A percentile compares a stretch with the other conserved stretches of the same genome.
phyloP scores from a whole-genome alignment of 2,888 invertebrate genomes.

The Drosophila nr. perissopoda region DNA sequence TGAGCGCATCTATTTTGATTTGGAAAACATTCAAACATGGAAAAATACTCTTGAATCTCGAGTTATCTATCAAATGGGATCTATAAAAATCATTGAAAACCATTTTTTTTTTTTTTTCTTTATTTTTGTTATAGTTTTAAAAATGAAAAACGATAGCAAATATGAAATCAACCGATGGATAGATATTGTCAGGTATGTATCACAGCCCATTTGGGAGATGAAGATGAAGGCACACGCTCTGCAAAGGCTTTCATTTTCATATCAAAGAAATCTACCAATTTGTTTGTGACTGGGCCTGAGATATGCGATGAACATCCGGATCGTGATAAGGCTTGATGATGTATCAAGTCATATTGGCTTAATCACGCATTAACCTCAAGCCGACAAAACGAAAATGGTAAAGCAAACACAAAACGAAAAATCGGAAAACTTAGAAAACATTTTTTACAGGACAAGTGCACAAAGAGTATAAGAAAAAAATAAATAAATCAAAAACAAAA shows the following conservation, averaged over 20 bases:
- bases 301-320: not conserved
- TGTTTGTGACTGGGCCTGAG: not conserved
- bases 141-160: not conserved
- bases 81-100: not conserved
- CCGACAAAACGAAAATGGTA: not conserved
- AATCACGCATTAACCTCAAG: slow-evolving; percentile 1
- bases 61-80: not conserved
- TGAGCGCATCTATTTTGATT: not conserved
- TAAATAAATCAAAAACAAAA: not conserved
- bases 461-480: not conserved
- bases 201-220: not conserved
- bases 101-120: not conserved
- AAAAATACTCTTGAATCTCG: not conserved
- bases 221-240: not conserved
- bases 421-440: not conserved
- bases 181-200: not conserved
- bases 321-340: not conserved
- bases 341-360: not conserved
- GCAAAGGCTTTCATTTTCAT: not conserved
- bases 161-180: not conserved
- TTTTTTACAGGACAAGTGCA: not conserved
- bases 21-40: not conserved
- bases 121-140: not conserved
- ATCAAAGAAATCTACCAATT: not conserved
- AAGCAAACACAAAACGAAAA: not conserved